phyloP scores from a whole-genome alignment of 2,797 vertebrate genomes.

The Odontamblyopus rebecca region DNA sequence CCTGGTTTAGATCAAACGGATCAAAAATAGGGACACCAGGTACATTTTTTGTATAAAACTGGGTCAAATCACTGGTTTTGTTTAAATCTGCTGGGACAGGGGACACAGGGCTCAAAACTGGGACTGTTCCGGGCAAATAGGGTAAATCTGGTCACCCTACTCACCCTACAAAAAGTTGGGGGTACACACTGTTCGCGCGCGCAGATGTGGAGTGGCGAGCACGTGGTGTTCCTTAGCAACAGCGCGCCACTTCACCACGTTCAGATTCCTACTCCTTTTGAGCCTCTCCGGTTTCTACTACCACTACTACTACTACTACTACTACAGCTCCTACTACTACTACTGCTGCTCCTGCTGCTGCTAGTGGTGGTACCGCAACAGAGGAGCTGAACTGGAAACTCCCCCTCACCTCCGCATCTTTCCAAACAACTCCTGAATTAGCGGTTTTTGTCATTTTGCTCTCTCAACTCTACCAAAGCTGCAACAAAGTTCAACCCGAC shows the following conservation, averaged over 20 bases:
- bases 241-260: conserved; percentile 67
- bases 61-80: too few species aligned
- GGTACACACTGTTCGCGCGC: conserved; percentile 39
- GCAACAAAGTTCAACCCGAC: conserved; percentile 10
- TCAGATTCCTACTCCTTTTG: conserved; percentile 45
- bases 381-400: conserved; percentile 42
- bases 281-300: conserved; percentile 46
- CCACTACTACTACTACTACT: conserved; percentile 23
- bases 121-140: too few species aligned
- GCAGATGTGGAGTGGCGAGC: conserved; percentile 75
- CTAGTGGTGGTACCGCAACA: conserved; percentile 31
- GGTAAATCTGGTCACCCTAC: too few species aligned
- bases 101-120: too few species aligned
- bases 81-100: too few species aligned
- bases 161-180: not conserved
- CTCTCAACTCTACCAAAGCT: not conserved
- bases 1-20: too few species aligned
- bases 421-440: conserved; percentile 8
- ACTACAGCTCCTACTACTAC: conserved; percentile 29
- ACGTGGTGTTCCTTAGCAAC: conserved; percentile 74
- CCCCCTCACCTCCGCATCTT: conserved; percentile 57
- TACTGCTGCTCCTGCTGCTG: conserved; percentile 10
- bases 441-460: not conserved
- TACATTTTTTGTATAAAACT: too few species aligned
- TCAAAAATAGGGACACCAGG: too few species aligned